phyloP scores from a whole-genome alignment of 1,140 invertebrate species.

The Drosophila mauritiana region DNA sequence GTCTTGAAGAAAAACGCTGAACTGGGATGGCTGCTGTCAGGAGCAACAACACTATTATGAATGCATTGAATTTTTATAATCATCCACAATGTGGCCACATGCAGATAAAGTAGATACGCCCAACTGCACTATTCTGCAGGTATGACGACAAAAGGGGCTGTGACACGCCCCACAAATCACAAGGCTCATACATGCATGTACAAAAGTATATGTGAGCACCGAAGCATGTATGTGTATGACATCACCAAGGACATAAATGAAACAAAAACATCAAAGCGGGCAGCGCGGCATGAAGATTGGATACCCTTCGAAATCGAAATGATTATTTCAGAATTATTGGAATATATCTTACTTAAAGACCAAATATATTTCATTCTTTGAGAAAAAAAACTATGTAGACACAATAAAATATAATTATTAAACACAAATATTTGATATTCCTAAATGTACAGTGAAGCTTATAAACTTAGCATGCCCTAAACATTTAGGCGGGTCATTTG shows the following conservation, averaged over 20 bases:
- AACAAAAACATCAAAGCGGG: constrained; percentile 52
- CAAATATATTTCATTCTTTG: no score
- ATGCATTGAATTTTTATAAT: constrained; percentile 66
- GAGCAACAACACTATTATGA: constrained; percentile 43
- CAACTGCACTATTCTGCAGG: constrained; percentile 28
- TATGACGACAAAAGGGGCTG: constrained; percentile 27
- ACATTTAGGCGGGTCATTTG: no score
- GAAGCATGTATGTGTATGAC: constrained; percentile 33
- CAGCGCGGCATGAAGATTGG: neutral
- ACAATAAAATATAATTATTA: no score
- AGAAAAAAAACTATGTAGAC: no score
- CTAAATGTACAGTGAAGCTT: no score
- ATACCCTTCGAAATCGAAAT: constrained; percentile 2
- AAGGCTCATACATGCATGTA: neutral
- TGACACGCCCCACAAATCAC: constrained; percentile 33
- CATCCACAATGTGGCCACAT: constrained; percentile 50
- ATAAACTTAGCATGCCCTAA: no score
- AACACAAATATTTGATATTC: no score
- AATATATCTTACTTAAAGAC: no score
- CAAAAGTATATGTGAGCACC: constrained; percentile 22
- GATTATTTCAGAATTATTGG: no score
- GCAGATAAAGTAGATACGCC: constrained; percentile 21
- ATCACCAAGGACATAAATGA: constrained; percentile 68
- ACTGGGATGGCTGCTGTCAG: constrained; percentile 10
- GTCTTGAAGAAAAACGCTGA: constrained; percentile 5